Conservation (phyloP, 1,140 invertebrate species). For the Bombus waltoni region DNA sequence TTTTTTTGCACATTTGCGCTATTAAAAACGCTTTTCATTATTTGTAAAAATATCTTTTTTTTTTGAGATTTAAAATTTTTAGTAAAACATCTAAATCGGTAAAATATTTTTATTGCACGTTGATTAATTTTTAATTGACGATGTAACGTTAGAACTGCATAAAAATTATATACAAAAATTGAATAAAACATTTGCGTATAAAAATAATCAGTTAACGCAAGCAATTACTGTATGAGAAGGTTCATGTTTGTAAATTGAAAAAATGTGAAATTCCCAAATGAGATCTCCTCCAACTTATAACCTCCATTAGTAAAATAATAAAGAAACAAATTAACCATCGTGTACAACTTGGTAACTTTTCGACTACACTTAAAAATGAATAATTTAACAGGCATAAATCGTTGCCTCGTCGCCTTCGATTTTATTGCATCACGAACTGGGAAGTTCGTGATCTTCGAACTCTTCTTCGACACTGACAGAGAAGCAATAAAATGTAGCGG, state of each 20-base stretch:
- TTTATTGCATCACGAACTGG: constrained; percentile 6
- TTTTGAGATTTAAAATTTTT: background rate
- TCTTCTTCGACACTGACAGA: constrained; percentile 18
- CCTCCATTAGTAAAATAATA: no score
- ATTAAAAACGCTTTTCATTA: no score
- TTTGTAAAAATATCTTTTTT: background rate
- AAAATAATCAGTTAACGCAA: no score
- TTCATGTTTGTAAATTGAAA: background rate
- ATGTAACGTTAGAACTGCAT: no score
- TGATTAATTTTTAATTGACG: no score
- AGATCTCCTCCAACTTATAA: background rate
- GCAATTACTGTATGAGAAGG: no score
- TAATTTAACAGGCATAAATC: background rate
- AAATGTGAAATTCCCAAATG: background rate
- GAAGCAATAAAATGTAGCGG: constrained; percentile 33
- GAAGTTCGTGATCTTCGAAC: constrained; percentile 24
- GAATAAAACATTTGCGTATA: no score
- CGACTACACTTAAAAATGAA: background rate
- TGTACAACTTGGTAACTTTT: background rate
- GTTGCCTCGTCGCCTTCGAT: background rate
- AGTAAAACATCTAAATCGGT: no score
- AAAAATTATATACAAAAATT: no score
- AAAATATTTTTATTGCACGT: no score
- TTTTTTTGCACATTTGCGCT: no score
- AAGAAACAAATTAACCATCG: background rate